Evolutionary conservation across 2,888 invertebrate genomes (phyloP).

Genomic region (Agrilus biguttatus): DNA sequence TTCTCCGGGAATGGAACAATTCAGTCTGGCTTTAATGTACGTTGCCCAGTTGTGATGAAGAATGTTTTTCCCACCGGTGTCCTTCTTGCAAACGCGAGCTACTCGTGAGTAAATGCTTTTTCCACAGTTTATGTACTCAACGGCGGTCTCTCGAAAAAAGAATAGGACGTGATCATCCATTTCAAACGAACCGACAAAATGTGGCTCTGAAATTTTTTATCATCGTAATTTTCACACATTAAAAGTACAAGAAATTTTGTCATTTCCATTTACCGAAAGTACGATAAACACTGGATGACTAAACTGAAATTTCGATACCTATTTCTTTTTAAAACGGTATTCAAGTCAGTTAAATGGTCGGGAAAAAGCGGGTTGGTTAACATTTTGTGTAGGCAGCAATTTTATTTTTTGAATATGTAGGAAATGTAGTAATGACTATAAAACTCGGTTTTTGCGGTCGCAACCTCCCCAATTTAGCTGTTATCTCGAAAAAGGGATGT

Average conservation of each 20-base stretch:
- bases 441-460: too few species aligned
- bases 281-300: too few species aligned
- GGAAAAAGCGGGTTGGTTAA: too few species aligned
- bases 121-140: conserved; percentile 91
- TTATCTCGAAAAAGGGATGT: too few species aligned
- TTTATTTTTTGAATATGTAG: too few species aligned
- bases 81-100: conserved; percentile 90
- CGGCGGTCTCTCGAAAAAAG: conserved; percentile 95
- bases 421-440: too few species aligned
- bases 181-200: conserved; percentile 93
- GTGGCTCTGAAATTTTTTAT: conserved; percentile 64
- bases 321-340: too few species aligned
- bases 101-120: conserved; percentile 93
- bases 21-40: conserved; percentile 84
- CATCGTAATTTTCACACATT: conserved; percentile 4
- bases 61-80: conserved; percentile 86
- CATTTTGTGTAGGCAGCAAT: too few species aligned
- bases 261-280: too few species aligned
- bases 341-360: too few species aligned
- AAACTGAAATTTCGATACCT: too few species aligned
- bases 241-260: conserved; percentile 9
- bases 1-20: conserved; percentile 94
- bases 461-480: too few species aligned
- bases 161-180: conserved; percentile 89
- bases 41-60: conserved; percentile 92